A percentile compares a stretch with the other conserved stretches of the same genome.
Conservation (phyloP, 2,797 vertebrate species). For the Enoplosus armatus region DNA sequence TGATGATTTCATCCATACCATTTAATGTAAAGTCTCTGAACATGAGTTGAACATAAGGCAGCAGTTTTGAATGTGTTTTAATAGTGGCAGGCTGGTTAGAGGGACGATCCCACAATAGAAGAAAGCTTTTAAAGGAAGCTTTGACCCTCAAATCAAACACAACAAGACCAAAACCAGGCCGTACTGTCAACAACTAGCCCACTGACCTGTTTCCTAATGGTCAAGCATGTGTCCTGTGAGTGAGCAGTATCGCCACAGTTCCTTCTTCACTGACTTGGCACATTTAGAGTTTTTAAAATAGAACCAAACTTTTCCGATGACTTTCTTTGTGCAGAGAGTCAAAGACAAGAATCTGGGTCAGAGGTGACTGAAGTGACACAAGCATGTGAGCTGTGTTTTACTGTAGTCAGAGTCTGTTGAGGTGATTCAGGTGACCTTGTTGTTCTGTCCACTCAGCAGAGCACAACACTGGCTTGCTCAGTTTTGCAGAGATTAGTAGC, state of each 20-base stretch:
- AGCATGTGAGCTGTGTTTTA: background rate
- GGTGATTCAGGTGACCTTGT: slow-evolving; percentile 36
- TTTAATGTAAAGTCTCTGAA: background rate
- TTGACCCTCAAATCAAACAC: background rate
- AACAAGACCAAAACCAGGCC: background rate
- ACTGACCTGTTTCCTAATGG: slow-evolving; percentile 41
- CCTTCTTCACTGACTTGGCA: slow-evolving; percentile 13
- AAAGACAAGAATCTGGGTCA: slow-evolving; percentile 31
- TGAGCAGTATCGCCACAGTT: slow-evolving; percentile 1
- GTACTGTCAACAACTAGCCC: slow-evolving; percentile 22
- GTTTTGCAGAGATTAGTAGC: slow-evolving; percentile 32
- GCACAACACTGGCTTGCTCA: background rate
- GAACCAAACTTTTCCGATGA: background rate
- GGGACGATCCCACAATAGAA: background rate
- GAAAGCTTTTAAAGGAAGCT: background rate
- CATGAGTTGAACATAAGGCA: background rate
- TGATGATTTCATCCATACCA: background rate
- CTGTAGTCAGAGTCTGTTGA: background rate
- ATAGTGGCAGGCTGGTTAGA: no score
- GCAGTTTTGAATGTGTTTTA: background rate
- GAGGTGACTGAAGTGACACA: background rate
- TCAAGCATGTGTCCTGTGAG: slow-evolving; percentile 5
- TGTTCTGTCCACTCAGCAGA: slow-evolving; percentile 36
- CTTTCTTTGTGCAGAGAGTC: background rate
- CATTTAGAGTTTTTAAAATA: slow-evolving; percentile 4